Evolutionary conservation across 2,888 invertebrate species (phyloP), one percentile per base, ranked within the genome.

Genomic region (Eupithecia insigniata): DNA sequence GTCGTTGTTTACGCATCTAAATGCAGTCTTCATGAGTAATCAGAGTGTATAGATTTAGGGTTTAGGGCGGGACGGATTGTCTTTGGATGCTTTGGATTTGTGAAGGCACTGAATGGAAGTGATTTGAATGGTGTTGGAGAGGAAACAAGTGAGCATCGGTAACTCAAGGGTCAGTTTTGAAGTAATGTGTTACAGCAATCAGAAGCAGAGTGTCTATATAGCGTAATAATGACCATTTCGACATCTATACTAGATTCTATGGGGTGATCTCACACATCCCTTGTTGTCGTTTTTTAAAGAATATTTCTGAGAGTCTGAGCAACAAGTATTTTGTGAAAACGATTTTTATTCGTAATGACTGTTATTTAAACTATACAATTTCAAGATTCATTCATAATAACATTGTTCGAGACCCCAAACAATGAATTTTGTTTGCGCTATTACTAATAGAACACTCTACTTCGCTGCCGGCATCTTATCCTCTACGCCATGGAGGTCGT

Each of bases 1-100:
- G 85, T 85, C 78, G 82, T 86, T 83, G 85, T 87, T 88, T 87
- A 82, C 83, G 78, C 78, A 81, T 83, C 83, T 85, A 85, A 87
- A 86, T 85, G 83, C 84, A 82, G 72, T 78, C 76, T 76, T 85
- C 84, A 86, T 86, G 85, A 85, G 83, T 85, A 83, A 83, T 81
- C 83, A 80, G 78, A 80, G 78, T 76, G 78, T 79, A 83, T 79
- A 76, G 79, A 74, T 79, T 80, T 78, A 64, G 74, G 76, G 76
- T 69, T 70, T 67, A 73, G 71, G 73, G 70, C 74, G 74, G 71
- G 75, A 79, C 79, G 76, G 70, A 79, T 81, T 70, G 73, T 69
- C 64, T 76, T 73, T 73, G 30, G 66, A 61, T 69, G 66, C 69
- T 69, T 71, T 65, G 69, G 46, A 51, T 51, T 51, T 51, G 36